Base-by-base conservation (phyloP, 2,888 invertebrate species). In the Nemapogon koenigi region DNA sequence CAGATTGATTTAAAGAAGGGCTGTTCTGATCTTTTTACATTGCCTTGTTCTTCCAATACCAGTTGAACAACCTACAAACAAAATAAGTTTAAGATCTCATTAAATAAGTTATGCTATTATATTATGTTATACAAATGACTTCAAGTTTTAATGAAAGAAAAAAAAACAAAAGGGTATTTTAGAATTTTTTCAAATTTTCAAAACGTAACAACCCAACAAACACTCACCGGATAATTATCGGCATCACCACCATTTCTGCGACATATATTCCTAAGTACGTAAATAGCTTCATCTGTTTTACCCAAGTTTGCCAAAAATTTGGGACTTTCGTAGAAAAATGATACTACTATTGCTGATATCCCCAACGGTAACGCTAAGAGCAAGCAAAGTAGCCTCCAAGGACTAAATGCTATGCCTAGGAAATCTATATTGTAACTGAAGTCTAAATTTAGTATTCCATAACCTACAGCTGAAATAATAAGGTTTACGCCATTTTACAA, bases 181-280 rank as follows among this genome's bases (percentile, higher is more conserved):
- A n/a, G n/a, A n/a, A n/a, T n/a, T n/a, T n/a, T n/a, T n/a, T n/a
- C n/a, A n/a, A n/a, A n/a, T n/a, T n/a, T n/a, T n/a, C n/a, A n/a
- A n/a, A n/a, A n/a, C n/a, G n/a, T n/a, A n/a, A n/a, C n/a, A n/a
- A n/a, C n/a, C n/a, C n/a, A n/a, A n/a, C n/a, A n/a, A n/a, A n/a
- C 7, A 37, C 37, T 37, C 37, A 75, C 73, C 8, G 67, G 63
- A 48, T 59, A 75, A 8, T 55, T 52, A 2, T 57, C 55, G 2
- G 42, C 48, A 2, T 44, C 41, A 2, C 62, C 54, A 2, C 82
- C 83, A 54, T 88, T 88, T 14, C 70, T 58, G 0, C 62, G 52
- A 48, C 83, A 87, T 32, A 90, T 85, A 46, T 59, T 26, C n/a
- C 27, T 16, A n/a, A 39, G 19, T 13, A 39, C 32, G 3, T 16